Evolutionary conservation across 2,113 vertebrate species (phyloP), one percentile per base, ranked within the genome.

Genomic region (Trematocara stigmaticum): DNA sequence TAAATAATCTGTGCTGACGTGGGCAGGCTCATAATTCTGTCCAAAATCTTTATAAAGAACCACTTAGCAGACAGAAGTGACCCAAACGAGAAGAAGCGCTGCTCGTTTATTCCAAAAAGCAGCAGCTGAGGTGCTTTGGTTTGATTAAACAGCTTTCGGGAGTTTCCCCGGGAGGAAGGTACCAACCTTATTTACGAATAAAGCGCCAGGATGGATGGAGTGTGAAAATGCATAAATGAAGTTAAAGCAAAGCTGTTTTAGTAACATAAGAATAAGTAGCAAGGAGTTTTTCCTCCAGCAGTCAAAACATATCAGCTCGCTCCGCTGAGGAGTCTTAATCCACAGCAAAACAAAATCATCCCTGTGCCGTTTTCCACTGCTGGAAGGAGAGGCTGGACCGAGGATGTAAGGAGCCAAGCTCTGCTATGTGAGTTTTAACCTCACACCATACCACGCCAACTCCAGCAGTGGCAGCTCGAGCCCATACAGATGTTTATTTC

Each of bases 311-410:
- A 79, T 84, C 66, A 12, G 34, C 59, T 38, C 34, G 4, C 59
- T 64, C 64, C 7, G 29, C 78, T 3, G 26, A 84, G 53, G 51
- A 81, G 29, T 85, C 52, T 84, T 87, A 89, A 92, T 90, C 91
- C 61, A 40, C 26, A 69, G 76, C 49, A 59, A 88, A 87, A 89
- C 86, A 88, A 90, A 90, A 88, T 18, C 7, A 85, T 79, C 49
- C 47, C 10, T 6, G 52, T 34, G 71, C 42, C 2, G 15, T 78
- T 88, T 88, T 42, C 18, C 2, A 2, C 69, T 35, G 74, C 81
- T 61, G 76, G 79, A 26, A 1, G 76, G 40, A 85, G 87, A 79
- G 35, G 79, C 74, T 47, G 69, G 85, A 78, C 10, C 20, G 47
- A 52, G 85, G 26, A 35, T 15, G 13, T 16, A 16, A 87, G 40